phyloP scores from a whole-genome alignment of 2,113 vertebrate genomes.

The Calonectris borealis region DNA sequence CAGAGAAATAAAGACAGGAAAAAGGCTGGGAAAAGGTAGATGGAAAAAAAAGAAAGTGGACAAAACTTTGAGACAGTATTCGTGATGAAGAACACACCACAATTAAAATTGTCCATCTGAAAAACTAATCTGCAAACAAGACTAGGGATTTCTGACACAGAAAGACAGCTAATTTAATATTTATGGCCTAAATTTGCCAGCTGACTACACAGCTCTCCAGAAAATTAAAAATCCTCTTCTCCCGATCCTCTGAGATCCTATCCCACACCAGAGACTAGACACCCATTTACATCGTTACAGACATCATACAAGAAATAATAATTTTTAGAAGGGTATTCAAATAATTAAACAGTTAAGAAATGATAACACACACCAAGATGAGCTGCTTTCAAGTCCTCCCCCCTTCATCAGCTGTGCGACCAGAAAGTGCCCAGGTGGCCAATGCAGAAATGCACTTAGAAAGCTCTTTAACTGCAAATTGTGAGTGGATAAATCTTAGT shows the following conservation, averaged over 20 bases:
- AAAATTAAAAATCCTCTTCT: slow-evolving; percentile 43
- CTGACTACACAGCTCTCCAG: slow-evolving; percentile 29
- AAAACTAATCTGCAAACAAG: slow-evolving; percentile 30
- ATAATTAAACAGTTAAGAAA: slow-evolving; percentile 1
- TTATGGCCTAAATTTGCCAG: slow-evolving; percentile 54
- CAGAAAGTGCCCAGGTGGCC: slow-evolving; percentile 43
- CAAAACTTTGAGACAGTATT: not conserved
- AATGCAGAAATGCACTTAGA: slow-evolving; percentile 10
- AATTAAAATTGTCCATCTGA: not conserved
- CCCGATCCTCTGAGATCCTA: not conserved
- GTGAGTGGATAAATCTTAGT: slow-evolving; percentile 41
- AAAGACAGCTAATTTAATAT: slow-evolving; percentile 49
- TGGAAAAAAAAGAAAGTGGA: not conserved
- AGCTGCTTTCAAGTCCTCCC: not conserved
- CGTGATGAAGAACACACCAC: not conserved
- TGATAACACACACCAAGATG: not conserved
- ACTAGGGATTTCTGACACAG: not conserved
- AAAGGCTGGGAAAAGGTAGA: not conserved
- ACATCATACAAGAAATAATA: not conserved
- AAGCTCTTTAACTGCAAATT: slow-evolving; percentile 45
- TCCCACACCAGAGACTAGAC: not conserved
- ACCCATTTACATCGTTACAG: not conserved
- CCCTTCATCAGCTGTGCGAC: not conserved
- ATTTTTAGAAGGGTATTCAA: not conserved
- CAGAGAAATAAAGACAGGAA: not conserved